Evolutionary conservation across 1,140 invertebrate species (phyloP).

Genomic region (Aphelinus certus): DNA sequence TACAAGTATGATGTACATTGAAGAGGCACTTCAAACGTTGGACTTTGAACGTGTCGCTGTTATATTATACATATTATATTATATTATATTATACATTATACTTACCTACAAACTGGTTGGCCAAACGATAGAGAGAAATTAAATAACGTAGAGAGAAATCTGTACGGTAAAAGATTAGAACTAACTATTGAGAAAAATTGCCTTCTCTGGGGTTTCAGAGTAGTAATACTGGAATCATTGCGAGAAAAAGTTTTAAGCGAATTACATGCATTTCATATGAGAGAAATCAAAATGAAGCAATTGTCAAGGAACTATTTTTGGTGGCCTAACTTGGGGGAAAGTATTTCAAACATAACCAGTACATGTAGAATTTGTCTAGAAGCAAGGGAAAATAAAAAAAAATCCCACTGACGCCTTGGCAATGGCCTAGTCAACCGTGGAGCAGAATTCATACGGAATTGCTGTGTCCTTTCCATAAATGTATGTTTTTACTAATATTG

Average conservation of each 20-base stretch:
- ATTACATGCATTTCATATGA: slow-evolving; percentile 54
- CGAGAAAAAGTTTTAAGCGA: slow-evolving; percentile 46
- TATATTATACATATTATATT: slow-evolving; percentile 14
- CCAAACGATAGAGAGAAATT: slow-evolving; percentile 5
- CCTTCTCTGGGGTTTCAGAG: too few species aligned
- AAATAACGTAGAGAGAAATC: not conserved
- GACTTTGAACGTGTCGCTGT: not conserved
- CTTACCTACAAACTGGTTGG: too few species aligned
- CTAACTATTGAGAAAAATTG: slow-evolving; percentile 41
- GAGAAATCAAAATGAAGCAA: slow-evolving; percentile 51
- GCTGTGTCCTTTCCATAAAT: too few species aligned
- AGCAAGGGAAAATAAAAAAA: slow-evolving; percentile 40
- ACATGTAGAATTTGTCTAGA: slow-evolving; percentile 19
- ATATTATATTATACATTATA: not conserved
- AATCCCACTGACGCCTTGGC: too few species aligned
- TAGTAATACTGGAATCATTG: slow-evolving; percentile 54
- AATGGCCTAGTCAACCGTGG: too few species aligned
- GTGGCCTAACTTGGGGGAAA: too few species aligned
- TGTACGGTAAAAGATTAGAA: slow-evolving; percentile 26
- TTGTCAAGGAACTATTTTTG: slow-evolving; percentile 45
- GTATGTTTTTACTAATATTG: too few species aligned
- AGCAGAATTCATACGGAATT: too few species aligned
- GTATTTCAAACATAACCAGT: slow-evolving; percentile 34
- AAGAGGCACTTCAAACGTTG: not conserved
- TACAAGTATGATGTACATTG: not conserved